Evolutionary conservation across 2,888 invertebrate genomes (phyloP).

Genomic region (Cepaea hortensis): DNA sequence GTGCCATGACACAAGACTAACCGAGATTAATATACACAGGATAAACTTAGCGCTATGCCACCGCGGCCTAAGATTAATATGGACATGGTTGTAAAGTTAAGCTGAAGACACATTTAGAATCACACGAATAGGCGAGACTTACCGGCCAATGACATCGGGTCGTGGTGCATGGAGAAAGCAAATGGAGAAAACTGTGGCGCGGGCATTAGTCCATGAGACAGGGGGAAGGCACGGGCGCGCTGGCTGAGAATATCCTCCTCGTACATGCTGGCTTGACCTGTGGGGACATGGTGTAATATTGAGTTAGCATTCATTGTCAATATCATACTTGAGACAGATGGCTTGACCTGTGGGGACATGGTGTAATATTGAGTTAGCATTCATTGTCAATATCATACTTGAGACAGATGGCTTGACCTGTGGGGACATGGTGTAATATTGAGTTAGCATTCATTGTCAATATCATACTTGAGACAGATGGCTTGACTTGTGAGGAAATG

Average conservation of each 20-base stretch:
- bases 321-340: background rate
- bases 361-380: background rate
- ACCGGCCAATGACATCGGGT: slow-evolving; percentile 72
- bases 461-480: slow-evolving; percentile 9
- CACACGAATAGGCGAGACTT: slow-evolving; percentile 1
- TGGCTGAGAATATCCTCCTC: slow-evolving; percentile 72
- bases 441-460: background rate
- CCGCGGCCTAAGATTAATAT: too few relatives aligned
- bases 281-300: background rate
- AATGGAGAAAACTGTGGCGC: slow-evolving; percentile 74
- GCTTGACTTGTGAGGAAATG: background rate
- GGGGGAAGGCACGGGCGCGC: slow-evolving; percentile 70
- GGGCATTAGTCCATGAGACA: slow-evolving; percentile 71
- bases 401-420: slow-evolving; percentile 33
- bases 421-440: background rate
- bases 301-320: background rate
- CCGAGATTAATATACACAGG: too few relatives aligned
- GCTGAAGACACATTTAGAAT: too few relatives aligned
- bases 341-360: background rate
- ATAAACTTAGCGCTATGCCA: too few relatives aligned
- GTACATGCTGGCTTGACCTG: slow-evolving; percentile 61
- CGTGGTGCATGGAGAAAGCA: slow-evolving; percentile 74
- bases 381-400: too few relatives aligned
- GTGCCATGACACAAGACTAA: too few relatives aligned
- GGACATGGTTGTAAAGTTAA: too few relatives aligned